Evolutionary conservation across 2,888 invertebrate genomes (phyloP), one percentile per base, ranked within the genome.

Genomic region (Trisateles emortualis): DNA sequence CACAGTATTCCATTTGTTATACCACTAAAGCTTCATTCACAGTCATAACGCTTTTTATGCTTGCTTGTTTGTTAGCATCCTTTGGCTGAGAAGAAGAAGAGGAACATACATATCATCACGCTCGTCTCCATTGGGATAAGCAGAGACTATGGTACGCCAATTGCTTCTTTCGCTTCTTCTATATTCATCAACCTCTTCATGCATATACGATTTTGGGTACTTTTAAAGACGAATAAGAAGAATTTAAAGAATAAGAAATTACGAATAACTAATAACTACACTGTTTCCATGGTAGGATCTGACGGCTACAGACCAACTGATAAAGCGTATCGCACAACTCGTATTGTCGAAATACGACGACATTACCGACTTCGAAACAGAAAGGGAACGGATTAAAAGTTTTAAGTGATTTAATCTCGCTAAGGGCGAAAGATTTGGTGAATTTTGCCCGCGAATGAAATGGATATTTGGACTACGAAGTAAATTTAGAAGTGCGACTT

Each of bases 331-430:
- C 54, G 26, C 39, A 46, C 24, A 41, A 49, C 41, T 30, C 42
- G 52, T 52, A 44, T 52, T 44, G 26, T 40, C 41, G 17, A 50
- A 55, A 70, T 57, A 59, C 64, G 49, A 44, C 39, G 35, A 33
- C 42, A 66, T 60, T 58, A 50, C 51, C 14, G 55, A 22, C 29
- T 60, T 24, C 44, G 30, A 48, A 67, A 63, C 60, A 55, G 52
- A 63, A 59, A 52, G 33, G 54, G 50, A 67, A 64, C 58, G 52
- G 64, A 68, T 68, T 70, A 70, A 68, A 68, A 68, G 48, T 68
- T 68, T 67, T 52, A 67, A 68, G 60, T 67, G 68, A 68, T 67
- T 67, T 64, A 70, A 67, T 70, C 56, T 59, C 22, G 58, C 49
- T 59, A 58, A 59, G 52, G 53, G 57, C 63, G 49, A 53, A 63